phyloP scores from a whole-genome alignment of 2,113 vertebrate species.

The Grus americana region DNA sequence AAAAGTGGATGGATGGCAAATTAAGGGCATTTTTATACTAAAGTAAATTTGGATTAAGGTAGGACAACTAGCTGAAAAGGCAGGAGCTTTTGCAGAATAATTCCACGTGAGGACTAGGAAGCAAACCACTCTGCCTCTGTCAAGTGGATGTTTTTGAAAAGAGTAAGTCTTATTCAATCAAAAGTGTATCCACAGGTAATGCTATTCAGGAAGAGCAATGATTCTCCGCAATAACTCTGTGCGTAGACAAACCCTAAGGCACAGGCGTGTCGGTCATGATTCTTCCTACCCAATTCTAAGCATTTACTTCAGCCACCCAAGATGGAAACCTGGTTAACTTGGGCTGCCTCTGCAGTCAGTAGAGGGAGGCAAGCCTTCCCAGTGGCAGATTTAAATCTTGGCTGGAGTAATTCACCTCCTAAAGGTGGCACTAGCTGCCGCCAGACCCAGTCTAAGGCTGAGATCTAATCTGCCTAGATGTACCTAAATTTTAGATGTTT shows the following conservation, averaged over 20 bases:
- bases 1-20: neutral
- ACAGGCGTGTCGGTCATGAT: neutral
- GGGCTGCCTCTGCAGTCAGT: neutral
- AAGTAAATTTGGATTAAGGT: constrained; percentile 21
- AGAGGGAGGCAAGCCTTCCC: neutral
- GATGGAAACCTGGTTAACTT: neutral
- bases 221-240: neutral
- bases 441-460: neutral
- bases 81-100: neutral
- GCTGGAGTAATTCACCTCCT: neutral
- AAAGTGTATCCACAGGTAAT: neutral
- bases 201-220: neutral
- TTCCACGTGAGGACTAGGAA: neutral
- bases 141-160: neutral
- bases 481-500: neutral
- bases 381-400: neutral
- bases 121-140: neutral
- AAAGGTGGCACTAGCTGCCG: neutral
- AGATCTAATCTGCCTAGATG: neutral
- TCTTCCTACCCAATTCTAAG: neutral
- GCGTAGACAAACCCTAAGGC: neutral
- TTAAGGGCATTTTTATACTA: neutral
- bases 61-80: neutral
- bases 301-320: neutral
- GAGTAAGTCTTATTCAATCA: neutral